These are phyloP conservation scores for Luidia sarsii DNA, from an alignment of 53 echinoderm and acorn worm species.

Conservation along the genomic window DNA sequence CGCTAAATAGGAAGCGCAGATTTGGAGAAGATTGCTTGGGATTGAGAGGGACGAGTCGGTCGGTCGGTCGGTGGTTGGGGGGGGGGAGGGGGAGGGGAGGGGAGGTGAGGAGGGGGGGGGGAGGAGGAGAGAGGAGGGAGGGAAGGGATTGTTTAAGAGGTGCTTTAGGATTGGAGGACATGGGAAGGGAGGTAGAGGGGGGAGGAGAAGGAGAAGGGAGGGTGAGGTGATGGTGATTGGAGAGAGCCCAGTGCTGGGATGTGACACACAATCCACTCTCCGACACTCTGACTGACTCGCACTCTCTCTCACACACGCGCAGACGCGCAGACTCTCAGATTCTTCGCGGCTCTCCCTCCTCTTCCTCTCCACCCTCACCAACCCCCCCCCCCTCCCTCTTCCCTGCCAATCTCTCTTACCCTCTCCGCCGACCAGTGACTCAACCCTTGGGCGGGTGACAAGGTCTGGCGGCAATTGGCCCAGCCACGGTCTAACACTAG, in stretches of 20 bases:
- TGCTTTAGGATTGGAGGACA: background rate
- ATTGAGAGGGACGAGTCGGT: background rate
- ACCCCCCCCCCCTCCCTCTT: too few species aligned
- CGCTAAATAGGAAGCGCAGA: conserved; percentile 48
- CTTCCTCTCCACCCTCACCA: too few species aligned
- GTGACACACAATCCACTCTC: conserved; percentile 37
- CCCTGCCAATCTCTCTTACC: too few species aligned
- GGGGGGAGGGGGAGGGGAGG: background rate
- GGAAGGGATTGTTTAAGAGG: too few species aligned
- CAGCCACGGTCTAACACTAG: conserved; percentile 53
- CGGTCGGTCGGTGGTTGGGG: background rate
- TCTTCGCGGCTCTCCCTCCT: too few species aligned
- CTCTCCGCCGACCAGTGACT: too few species aligned
- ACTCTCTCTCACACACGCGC: too few species aligned
- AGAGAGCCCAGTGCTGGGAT: conserved; percentile 32
- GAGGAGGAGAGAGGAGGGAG: background rate
- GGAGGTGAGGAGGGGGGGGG: background rate
- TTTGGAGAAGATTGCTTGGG: background rate
- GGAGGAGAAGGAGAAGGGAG: background rate
- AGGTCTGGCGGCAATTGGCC: conserved; percentile 19
- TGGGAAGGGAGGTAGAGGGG: background rate
- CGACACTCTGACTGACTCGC: too few species aligned
- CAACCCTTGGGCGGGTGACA: background rate
- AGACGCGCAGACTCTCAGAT: too few species aligned
- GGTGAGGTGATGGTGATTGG: background rate